These are phyloP conservation scores for Catotricha subobsoleta DNA, from an alignment of 2,888 invertebrate genomes.

Conservation along the genomic window DNA sequence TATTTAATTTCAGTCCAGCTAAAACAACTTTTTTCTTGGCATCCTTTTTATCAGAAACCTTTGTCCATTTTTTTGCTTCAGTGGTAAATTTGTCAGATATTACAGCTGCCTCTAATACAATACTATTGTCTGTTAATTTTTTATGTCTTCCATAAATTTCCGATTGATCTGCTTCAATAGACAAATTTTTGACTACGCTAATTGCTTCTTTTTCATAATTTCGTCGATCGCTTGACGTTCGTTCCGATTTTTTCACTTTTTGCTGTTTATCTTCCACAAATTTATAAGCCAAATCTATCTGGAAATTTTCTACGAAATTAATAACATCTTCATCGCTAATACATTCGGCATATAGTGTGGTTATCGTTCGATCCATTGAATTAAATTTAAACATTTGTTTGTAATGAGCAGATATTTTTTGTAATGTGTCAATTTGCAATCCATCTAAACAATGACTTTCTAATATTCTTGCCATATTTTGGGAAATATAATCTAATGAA, in stretches of 20 bases:
- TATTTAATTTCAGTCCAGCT: slow-evolving; percentile 18
- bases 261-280: slow-evolving; percentile 18
- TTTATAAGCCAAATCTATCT: slow-evolving; percentile 34
- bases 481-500: slow-evolving; percentile 59
- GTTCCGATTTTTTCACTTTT: slow-evolving; percentile 12
- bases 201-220: slow-evolving; percentile 26
- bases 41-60: slow-evolving; percentile 30
- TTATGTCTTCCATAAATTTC: not conserved
- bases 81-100: slow-evolving; percentile 12
- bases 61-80: slow-evolving; percentile 21
- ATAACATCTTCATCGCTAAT: slow-evolving; percentile 37
- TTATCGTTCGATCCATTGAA: slow-evolving; percentile 16
- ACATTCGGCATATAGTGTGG: not conserved
- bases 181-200: slow-evolving; percentile 20
- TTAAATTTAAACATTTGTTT: slow-evolving; percentile 39
- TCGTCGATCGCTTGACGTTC: slow-evolving; percentile 18
- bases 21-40: slow-evolving; percentile 24
- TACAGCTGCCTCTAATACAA: slow-evolving; percentile 11
- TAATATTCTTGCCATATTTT: slow-evolving; percentile 53
- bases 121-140: slow-evolving; percentile 6
- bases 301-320: slow-evolving; percentile 28
- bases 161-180: slow-evolving; percentile 14
- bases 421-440: slow-evolving; percentile 40
- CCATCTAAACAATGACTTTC: slow-evolving; percentile 47
- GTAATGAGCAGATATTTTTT: slow-evolving; percentile 49